Evolutionary conservation across 2,113 vertebrate genomes (phyloP).

Genomic region (Amblyopsis rosae): DNA sequence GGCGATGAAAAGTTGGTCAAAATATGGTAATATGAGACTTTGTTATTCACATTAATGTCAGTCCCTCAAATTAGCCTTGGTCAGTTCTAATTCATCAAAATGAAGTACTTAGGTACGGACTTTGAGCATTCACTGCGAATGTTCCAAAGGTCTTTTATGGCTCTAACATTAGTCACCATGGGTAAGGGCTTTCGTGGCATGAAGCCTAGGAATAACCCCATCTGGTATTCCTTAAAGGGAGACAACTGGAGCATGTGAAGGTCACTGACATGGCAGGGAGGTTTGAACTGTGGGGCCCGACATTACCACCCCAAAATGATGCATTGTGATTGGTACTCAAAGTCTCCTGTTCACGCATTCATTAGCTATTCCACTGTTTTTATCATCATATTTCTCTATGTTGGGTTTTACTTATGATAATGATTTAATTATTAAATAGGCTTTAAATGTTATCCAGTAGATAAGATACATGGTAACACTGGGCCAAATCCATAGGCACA

Average conservation of each 20-base stretch:
- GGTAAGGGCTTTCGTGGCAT: constrained; percentile 29
- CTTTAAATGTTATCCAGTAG: too few relatives aligned
- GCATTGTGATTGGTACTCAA: constrained; percentile 46
- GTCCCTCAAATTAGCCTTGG: neutral
- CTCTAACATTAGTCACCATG: neutral
- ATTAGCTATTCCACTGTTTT: neutral
- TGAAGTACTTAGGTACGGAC: neutral
- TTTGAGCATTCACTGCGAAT: constrained; percentile 3
- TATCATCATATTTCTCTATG: too few relatives aligned
- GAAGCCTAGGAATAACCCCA: constrained; percentile 29
- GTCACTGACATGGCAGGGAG: constrained; percentile 26
- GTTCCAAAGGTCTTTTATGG: constrained; percentile 35
- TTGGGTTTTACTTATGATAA: too few relatives aligned
- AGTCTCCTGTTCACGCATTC: neutral
- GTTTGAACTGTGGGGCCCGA: constrained; percentile 12
- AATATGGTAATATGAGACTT: constrained; percentile 15
- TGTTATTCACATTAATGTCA: constrained; percentile 11
- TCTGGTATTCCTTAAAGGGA: constrained; percentile 35
- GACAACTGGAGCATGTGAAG: constrained; percentile 37
- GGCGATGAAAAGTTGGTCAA: constrained; percentile 18
- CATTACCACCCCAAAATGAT: constrained; percentile 39
- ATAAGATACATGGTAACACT: neutral
- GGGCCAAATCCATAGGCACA: neutral
- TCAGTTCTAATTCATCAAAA: constrained; percentile 27
- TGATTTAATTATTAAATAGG: too few relatives aligned